A percentile compares a stretch with the other conserved stretches of the same genome.
phyloP scores from a whole-genome alignment of 2,797 vertebrate genomes.

The Notolabrus celidotus region DNA sequence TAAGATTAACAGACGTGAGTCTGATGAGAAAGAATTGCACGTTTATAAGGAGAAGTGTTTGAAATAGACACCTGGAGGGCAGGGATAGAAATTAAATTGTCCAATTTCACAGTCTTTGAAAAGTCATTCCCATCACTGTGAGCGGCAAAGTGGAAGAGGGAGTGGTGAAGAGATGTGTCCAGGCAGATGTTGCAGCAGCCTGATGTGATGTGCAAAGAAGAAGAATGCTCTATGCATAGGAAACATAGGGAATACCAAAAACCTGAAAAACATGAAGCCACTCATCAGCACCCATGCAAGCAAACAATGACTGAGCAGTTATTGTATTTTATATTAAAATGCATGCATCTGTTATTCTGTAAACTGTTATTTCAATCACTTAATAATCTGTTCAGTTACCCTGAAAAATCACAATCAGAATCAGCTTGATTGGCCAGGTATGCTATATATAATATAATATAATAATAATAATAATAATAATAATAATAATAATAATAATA shows the following conservation, averaged over 20 bases:
- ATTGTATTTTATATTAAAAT: not conserved
- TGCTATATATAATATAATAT: too few species aligned
- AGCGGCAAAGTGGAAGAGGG: conserved; percentile 9
- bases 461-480: too few species aligned
- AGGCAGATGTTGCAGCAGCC: conserved; percentile 25
- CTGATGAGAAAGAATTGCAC: conserved; percentile 16
- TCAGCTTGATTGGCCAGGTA: too few species aligned
- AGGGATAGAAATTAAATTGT: conserved; percentile 36
- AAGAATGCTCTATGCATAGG: not conserved
- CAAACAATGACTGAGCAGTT: not conserved
- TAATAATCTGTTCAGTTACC: not conserved
- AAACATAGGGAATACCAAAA: conserved; percentile 15
- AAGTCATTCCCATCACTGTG: conserved; percentile 17
- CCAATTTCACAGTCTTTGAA: conserved; percentile 28
- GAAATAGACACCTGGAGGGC: conserved; percentile 13
- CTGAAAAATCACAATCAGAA: too few species aligned
- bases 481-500: too few species aligned
- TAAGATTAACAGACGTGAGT: not conserved
- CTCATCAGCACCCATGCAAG: not conserved
- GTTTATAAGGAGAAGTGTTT: not conserved
- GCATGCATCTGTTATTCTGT: not conserved
- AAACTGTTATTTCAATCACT: not conserved
- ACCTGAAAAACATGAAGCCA: conserved; percentile 17
- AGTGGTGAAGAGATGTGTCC: not conserved
- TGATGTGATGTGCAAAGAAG: conserved; percentile 53